phyloP scores from a whole-genome alignment of 2,797 vertebrate genomes.

The Eptatretus atami region DNA sequence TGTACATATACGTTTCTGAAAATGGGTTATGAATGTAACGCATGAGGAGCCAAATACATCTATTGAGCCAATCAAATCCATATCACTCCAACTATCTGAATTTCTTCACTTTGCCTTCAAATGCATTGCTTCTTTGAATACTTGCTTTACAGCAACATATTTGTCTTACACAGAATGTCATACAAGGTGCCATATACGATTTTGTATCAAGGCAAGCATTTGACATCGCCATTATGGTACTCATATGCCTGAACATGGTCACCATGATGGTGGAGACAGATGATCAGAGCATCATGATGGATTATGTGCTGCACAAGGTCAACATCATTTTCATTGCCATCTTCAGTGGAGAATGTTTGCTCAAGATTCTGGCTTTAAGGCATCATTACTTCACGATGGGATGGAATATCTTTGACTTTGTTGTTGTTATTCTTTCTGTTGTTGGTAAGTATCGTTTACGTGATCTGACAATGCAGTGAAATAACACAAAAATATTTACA shows the following conservation, averaged over 20 bases:
- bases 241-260: constrained; percentile 86
- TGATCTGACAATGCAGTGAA: too few relatives aligned
- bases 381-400: constrained; percentile 76
- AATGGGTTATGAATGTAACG: too few relatives aligned
- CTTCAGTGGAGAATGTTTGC: constrained; percentile 53
- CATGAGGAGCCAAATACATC: too few relatives aligned
- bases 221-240: constrained; percentile 73
- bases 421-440: constrained; percentile 77
- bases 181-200: constrained; percentile 69
- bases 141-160: too few relatives aligned
- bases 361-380: constrained; percentile 58
- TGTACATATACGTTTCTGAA: too few relatives aligned
- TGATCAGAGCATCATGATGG: constrained; percentile 20
- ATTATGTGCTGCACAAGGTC: constrained; percentile 23
- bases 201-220: constrained; percentile 59
- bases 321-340: constrained; percentile 49
- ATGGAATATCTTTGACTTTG: constrained; percentile 94
- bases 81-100: too few relatives aligned
- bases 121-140: too few relatives aligned
- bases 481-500: too few relatives aligned
- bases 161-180: constrained; percentile 36
- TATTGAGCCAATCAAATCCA: too few relatives aligned
- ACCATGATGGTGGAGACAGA: constrained; percentile 89
- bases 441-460: constrained; percentile 29
- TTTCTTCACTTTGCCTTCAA: too few relatives aligned